Percentiles rank a stretch among this genome's conserved stretches.
phyloP scores from a whole-genome alignment of 2,797 vertebrate species.

The Malurus splendens region DNA sequence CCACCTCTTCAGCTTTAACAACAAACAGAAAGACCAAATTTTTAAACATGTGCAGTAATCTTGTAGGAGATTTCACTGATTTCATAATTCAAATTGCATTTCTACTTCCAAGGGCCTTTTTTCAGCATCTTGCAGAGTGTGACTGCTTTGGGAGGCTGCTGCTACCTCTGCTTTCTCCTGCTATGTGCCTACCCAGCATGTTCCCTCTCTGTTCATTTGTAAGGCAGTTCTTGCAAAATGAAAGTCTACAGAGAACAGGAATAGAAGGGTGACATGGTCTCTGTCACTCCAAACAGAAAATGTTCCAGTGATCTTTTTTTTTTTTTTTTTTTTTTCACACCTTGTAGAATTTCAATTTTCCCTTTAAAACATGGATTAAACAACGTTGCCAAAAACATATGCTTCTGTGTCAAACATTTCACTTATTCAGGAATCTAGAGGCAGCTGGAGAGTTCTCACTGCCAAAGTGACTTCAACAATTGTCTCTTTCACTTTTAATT shows the following conservation, averaged over 20 bases:
- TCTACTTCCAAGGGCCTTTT: constrained; percentile 13
- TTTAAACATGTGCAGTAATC: not conserved
- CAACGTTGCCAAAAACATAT: constrained; percentile 72
- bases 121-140: not conserved
- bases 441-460: constrained; percentile 61
- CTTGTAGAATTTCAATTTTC: constrained; percentile 72
- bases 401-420: constrained; percentile 72
- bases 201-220: not conserved
- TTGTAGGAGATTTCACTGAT: not conserved
- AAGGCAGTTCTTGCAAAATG: constrained; percentile 48
- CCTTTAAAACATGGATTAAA: constrained; percentile 70
- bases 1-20: not conserved
- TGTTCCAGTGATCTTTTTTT: constrained; percentile 46
- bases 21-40: not conserved
- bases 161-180: not conserved
- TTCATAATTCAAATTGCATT: not conserved
- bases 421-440: constrained; percentile 67
- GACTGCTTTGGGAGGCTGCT: not conserved
- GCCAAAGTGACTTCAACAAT: constrained; percentile 49
- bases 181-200: not conserved
- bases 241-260: constrained; percentile 55
- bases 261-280: constrained; percentile 35
- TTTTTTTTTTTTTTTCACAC: constrained; percentile 31
- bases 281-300: constrained; percentile 59
- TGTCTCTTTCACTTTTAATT: constrained; percentile 61